Evolutionary conservation across 2,888 invertebrate species (phyloP), one percentile per base, ranked within the genome.

Genomic region (Ceraclea dissimilis): DNA sequence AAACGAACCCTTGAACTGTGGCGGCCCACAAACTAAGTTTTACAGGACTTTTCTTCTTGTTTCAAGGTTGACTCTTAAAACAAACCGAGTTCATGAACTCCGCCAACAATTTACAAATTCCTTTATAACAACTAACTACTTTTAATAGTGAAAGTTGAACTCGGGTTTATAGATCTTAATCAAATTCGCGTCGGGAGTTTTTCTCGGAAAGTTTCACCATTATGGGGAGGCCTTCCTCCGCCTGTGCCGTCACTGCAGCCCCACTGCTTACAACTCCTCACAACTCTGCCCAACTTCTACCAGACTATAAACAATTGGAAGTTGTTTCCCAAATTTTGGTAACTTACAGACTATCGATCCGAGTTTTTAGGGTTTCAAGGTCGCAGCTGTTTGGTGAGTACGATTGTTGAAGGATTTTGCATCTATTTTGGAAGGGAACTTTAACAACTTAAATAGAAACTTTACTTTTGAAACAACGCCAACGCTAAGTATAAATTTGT

Each of bases 41-140:
- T 76, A 77, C 77, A 78, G 77, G 78, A 78, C 78, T 78, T 78
- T 77, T 78, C 76, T 78, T 77, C 78, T 77, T 77, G 78, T 78
- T 78, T 78, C 78, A 78, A 78, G 78, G 78, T 78, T 77, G 77
- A 78, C 78, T 78, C 78, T 78, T 78, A 78, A 78, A 78, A 78
- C 78, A 78, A 78, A 78, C 78, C 76, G 76, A 77, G 77, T 77
- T 77, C 76, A 75, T 75, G 77, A 78, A 77, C 77, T 77, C 77
- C 76, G 76, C 77, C 76, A 77, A 78, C 78, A 78, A 78, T 78
- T 78, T 78, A 78, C 78, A 78, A 78, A 78, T 78, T 78, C 78
- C 78, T 78, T 77, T 77, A 77, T 77, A 77, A 78, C 78, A 78
- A 78, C 78, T 78, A 77, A 78, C 78, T 76, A 76, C 63, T 74